Conservation (phyloP, 2,797 vertebrate genomes). For the Decapterus maruadsi region DNA sequence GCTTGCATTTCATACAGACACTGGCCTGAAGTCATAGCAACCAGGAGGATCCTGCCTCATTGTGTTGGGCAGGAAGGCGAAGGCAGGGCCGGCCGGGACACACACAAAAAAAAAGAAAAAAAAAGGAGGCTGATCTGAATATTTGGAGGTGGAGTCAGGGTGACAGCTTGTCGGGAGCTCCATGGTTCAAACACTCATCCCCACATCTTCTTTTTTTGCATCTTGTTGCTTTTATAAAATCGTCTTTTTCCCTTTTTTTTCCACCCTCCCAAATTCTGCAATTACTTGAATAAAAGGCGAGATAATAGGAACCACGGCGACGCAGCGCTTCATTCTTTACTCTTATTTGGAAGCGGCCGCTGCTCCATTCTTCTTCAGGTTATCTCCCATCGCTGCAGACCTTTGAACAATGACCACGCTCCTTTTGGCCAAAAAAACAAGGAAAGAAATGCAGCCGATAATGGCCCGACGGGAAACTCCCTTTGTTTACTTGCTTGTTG, state of each 20-base stretch:
- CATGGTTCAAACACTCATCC: constrained; percentile 59
- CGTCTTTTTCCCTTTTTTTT: too few species aligned
- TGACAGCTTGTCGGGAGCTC: constrained; percentile 63
- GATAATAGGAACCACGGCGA: neutral
- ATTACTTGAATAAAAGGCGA: neutral
- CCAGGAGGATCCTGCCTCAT: constrained; percentile 80
- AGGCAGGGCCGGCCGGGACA: constrained; percentile 49
- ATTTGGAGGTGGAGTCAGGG: constrained; percentile 70
- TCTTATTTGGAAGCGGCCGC: constrained; percentile 1
- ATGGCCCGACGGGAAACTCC: constrained; percentile 60
- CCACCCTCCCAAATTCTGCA: neutral
- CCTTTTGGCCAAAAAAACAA: constrained; percentile 51
- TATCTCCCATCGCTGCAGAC: constrained; percentile 42
- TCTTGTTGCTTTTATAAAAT: neutral
- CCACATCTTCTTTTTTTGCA: neutral
- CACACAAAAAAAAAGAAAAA: too few species aligned
- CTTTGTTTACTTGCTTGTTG: constrained; percentile 66
- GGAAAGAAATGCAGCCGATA: constrained; percentile 54
- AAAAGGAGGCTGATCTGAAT: constrained; percentile 63
- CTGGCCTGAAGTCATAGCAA: constrained; percentile 85
- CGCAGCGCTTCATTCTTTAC: neutral
- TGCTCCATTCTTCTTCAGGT: constrained; percentile 28
- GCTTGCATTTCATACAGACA: constrained; percentile 79
- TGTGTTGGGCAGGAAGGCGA: constrained; percentile 81
- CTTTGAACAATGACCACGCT: constrained; percentile 55